Evolutionary conservation across 2,888 invertebrate species (phyloP).

Genomic region (Congeria kusceri): DNA sequence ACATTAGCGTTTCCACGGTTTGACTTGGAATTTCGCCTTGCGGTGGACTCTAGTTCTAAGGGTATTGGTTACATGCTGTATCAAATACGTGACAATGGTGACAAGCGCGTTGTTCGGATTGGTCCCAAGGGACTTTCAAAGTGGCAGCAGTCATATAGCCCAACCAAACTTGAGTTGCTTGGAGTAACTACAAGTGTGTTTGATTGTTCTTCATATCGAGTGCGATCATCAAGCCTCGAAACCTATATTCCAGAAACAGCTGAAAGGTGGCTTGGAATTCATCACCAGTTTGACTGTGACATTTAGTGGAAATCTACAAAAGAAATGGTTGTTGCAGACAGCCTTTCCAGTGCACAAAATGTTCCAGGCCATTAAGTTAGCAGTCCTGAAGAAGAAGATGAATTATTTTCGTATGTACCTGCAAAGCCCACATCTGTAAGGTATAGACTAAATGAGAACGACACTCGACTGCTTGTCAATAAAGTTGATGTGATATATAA

Average conservation of each 20-base stretch:
- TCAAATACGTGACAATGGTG: conserved; percentile 41
- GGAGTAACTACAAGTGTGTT: conserved; percentile 48
- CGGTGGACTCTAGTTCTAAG: conserved; percentile 48
- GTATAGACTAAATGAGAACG: neutral
- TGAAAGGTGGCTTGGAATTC: no score
- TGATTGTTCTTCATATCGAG: conserved; percentile 53
- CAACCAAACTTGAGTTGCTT: conserved; percentile 58
- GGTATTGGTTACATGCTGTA: conserved; percentile 64
- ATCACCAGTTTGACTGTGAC: conserved; percentile 49
- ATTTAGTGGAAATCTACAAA: conserved; percentile 46
- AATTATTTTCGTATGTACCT: conserved; percentile 37
- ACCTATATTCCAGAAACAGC: conserved; percentile 37
- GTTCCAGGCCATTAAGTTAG: conserved; percentile 2
- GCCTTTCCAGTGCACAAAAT: conserved; percentile 15
- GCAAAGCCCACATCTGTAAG: conserved; percentile 11
- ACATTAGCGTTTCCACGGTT: conserved; percentile 58
- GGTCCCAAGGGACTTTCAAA: conserved; percentile 44
- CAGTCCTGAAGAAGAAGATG: conserved; percentile 47
- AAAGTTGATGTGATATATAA: neutral
- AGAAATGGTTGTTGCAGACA: conserved; percentile 35
- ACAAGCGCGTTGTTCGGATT: conserved; percentile 40
- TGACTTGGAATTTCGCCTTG: conserved; percentile 50
- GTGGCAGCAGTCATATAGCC: conserved; percentile 55
- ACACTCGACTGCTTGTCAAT: no score
- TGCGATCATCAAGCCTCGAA: conserved; percentile 55